A percentile compares a stretch with the other conserved stretches of the same genome.
These are phyloP conservation scores for Pachliopta kotzebuea DNA, from an alignment of 2,888 invertebrate genomes.

Conservation along the genomic window DNA sequence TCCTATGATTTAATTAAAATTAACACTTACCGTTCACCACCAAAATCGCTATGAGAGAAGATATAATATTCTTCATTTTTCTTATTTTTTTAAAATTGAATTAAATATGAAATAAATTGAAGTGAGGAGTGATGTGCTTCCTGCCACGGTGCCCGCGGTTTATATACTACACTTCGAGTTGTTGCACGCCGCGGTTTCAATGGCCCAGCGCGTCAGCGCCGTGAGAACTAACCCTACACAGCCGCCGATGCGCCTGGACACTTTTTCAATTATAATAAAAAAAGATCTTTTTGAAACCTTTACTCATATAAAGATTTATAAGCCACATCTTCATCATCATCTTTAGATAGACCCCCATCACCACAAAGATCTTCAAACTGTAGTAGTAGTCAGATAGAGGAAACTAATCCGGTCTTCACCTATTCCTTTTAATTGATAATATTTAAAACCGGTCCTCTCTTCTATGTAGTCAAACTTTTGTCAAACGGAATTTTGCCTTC, in stretches of 20 bases:
- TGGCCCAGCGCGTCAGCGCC: slow-evolving; percentile 62
- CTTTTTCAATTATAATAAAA: neutral
- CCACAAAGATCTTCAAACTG: no score
- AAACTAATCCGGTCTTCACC: no score
- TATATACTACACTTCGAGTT: slow-evolving; percentile 71
- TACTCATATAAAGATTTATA: neutral
- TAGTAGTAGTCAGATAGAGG: no score
- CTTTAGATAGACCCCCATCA: no score
- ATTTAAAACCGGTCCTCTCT: no score
- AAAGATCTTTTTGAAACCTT: neutral
- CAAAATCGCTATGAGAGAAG: slow-evolving; percentile 53
- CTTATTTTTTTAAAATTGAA: slow-evolving; percentile 12
- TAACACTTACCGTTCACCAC: slow-evolving; percentile 62
- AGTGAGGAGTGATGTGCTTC: slow-evolving; percentile 53
- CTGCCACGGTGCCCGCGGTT: slow-evolving; percentile 58
- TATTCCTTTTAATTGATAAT: no score
- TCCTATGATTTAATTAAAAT: neutral
- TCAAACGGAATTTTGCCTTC: no score
- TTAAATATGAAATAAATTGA: slow-evolving; percentile 36
- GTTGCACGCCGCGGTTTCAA: slow-evolving; percentile 66
- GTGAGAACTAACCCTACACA: slow-evolving; percentile 63
- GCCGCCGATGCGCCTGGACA: neutral
- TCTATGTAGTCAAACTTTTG: no score
- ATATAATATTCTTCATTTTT: slow-evolving; percentile 51
- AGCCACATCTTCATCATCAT: no score